These are phyloP conservation scores for Liodrosophila aerea DNA, from an alignment of 2,888 invertebrate species.

Conservation along the genomic window DNA sequence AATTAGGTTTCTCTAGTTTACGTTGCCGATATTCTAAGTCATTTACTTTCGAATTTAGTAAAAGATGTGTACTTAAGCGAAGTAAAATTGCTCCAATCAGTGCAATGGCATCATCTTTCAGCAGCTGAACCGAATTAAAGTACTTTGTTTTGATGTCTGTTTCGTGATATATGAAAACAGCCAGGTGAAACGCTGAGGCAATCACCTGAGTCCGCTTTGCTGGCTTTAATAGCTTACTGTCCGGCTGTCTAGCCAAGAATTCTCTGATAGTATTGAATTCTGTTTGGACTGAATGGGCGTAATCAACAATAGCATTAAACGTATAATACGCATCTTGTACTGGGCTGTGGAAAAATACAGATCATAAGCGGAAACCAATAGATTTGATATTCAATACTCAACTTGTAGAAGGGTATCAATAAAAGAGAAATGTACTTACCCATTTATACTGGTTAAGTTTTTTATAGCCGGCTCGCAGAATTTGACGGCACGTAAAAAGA, in stretches of 20 bases:
- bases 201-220: conserved; percentile 28
- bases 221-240: conserved; percentile 15
- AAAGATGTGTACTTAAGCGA: conserved; percentile 39
- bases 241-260: conserved; percentile 26
- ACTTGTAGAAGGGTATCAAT: no score
- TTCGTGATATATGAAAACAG: conserved; percentile 42
- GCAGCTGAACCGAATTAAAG: conserved; percentile 24
- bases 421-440: no score
- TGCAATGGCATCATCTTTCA: conserved; percentile 30
- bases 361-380: not conserved
- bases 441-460: conserved; percentile 1
- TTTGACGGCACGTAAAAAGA: conserved; percentile 29
- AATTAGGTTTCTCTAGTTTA: not conserved
- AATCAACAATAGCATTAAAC: conserved; percentile 36
- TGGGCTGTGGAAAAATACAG: conserved; percentile 16
- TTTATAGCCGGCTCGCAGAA: conserved; percentile 18
- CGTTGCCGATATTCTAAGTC: conserved; percentile 5
- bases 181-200: conserved; percentile 40
- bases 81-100: conserved; percentile 40
- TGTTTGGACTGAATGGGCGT: conserved; percentile 8
- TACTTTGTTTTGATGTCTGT: conserved; percentile 19
- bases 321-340: conserved; percentile 18
- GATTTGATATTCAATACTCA: no score
- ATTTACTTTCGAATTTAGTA: conserved; percentile 18
- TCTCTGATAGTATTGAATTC: conserved; percentile 6